These are phyloP conservation scores for Drosophila meridiana DNA, from an alignment of 2,888 invertebrate genomes.

Conservation along the genomic window DNA sequence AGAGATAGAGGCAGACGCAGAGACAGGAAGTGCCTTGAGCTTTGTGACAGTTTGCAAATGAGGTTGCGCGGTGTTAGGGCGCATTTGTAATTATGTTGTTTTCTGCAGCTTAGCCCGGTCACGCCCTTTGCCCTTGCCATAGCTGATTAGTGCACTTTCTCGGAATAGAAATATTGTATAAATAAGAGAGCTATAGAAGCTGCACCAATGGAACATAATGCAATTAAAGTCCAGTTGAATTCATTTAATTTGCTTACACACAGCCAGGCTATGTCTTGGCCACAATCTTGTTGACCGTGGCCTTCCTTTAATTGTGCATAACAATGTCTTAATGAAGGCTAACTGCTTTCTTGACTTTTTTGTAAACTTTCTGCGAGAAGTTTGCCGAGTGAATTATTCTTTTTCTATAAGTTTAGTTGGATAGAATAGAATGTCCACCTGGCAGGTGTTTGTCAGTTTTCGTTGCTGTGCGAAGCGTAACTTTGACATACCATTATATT, in stretches of 20 bases:
- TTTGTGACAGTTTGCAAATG: slow-evolving; percentile 51
- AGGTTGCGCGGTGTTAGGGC: slow-evolving; percentile 27
- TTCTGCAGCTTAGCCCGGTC: slow-evolving; percentile 3
- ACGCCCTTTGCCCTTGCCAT: slow-evolving; percentile 17
- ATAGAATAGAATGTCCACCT: neutral
- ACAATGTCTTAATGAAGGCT: neutral
- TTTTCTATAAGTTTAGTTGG: neutral
- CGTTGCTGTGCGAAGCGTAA: too few species aligned
- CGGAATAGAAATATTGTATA: slow-evolving; percentile 7
- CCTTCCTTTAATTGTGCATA: neutral
- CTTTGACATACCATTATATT: too few species aligned
- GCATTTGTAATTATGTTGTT: slow-evolving; percentile 64
- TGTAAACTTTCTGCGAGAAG: neutral
- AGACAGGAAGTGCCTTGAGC: slow-evolving; percentile 32
- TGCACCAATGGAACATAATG: neutral
- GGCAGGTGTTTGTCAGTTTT: neutral
- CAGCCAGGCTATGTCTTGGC: neutral
- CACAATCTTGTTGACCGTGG: neutral
- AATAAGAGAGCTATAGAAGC: neutral
- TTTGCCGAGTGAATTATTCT: too few species aligned
- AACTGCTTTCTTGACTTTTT: neutral
- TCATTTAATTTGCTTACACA: neutral
- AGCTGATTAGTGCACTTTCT: slow-evolving; percentile 29
- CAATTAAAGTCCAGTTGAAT: neutral
- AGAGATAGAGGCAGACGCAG: neutral